Evolutionary conservation across 2,888 invertebrate species (phyloP), one percentile per base, ranked within the genome.

Genomic region (Drosophila fulvimacula): DNA sequence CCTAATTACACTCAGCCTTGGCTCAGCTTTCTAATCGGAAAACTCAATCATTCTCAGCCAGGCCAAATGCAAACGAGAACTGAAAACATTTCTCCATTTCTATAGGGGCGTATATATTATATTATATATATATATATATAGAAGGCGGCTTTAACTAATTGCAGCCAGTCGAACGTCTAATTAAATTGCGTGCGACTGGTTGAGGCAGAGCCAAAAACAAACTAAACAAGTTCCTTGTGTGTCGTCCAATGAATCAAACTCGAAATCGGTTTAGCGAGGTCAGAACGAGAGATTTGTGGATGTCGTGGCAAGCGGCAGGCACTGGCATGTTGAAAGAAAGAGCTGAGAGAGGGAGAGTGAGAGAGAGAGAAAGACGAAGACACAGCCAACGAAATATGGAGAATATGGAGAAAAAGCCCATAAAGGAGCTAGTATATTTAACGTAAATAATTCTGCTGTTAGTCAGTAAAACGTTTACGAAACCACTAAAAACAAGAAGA

Each of bases 71-170:
- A 39, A 53, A 15, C 53, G 17, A 53, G 32, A 44, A 42, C 56
- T 46, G 36, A 62, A 62, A 55, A 48, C 34, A n/a, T 52, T 53
- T 51, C 71, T 39, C 46, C 24, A 6, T 11, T 56, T 21, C 32
- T 24, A 17, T 53, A 27, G 38, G 19, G 19, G 10, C 51, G 15
- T 34, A n/a, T n/a, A n/a, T n/a, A n/a, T n/a, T n/a, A n/a, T n/a
- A n/a, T n/a, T n/a, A n/a, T n/a, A n/a, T n/a, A n/a, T n/a, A n/a
- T n/a, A n/a, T n/a, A 32, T 41, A 55, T 21, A 55, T 34, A 21
- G 57, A 38, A 64, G 75, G 73, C 75, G 74, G 63, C 57, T 64
- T 75, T 59, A 62, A 55, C 68, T 80, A 80, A 77, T 78, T 80
- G 60, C 68, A 60, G 32, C 15, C 53, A 63, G 59, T 75, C 52